These are phyloP conservation scores for Scylla paramamosain DNA, from an alignment of 1,140 invertebrate genomes.

Conservation along the genomic window DNA sequence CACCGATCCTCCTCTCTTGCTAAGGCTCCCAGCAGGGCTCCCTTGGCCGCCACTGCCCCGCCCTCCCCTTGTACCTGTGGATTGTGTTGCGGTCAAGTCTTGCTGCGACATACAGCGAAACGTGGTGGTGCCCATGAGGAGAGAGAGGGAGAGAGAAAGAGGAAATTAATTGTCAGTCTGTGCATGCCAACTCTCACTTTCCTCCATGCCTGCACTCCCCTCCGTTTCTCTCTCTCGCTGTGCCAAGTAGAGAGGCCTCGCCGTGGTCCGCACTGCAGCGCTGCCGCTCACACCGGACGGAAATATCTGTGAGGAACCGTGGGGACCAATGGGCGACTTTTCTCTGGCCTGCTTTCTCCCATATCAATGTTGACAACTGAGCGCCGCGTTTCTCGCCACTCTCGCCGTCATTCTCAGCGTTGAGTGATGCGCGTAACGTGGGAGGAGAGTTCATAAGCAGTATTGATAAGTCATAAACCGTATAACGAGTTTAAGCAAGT, in stretches of 20 bases:
- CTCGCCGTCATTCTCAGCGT: too few species aligned
- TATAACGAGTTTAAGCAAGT: too few species aligned
- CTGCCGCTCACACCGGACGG: background rate
- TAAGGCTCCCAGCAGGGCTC: background rate
- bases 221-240: background rate
- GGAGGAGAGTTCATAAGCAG: too few species aligned
- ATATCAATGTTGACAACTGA: background rate
- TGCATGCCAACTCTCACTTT: background rate
- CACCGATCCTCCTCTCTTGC: background rate
- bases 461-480: too few species aligned
- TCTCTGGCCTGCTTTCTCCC: background rate
- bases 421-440: too few species aligned
- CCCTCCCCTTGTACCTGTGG: too few species aligned
- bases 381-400: background rate
- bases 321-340: background rate
- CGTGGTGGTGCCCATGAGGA: too few species aligned
- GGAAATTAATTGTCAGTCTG: background rate
- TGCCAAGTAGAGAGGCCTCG: background rate
- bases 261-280: background rate
- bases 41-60: too few species aligned
- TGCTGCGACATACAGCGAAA: too few species aligned
- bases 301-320: background rate
- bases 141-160: too few species aligned
- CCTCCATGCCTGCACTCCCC: background rate
- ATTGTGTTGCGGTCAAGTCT: too few species aligned